Base-by-base conservation (phyloP, 2,797 vertebrate species). In the Rhinichthys osculus region DNA sequence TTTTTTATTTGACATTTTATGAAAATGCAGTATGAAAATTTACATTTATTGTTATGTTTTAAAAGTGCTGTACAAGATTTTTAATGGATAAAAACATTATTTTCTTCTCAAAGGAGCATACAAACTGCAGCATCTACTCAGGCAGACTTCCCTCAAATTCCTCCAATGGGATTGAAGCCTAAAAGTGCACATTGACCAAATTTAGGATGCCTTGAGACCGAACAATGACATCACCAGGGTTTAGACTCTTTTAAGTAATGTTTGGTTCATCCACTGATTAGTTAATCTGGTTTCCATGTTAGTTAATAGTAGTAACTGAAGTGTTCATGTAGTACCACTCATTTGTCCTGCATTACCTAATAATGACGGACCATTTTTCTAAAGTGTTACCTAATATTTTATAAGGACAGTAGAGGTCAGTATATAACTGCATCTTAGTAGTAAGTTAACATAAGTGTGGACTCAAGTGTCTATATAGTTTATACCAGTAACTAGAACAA, bases 361-460 rank as follows among this genome's bases (percentile, higher is more conserved):
- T 27, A 27, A 11, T 44, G 42, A 13, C 10, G 3, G 42, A 13
- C 11, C 42, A 44, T 44, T 44, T 4, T 50, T 50, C 16, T 50
- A 4, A 13, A 47, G 21, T 59, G 54, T 57, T n/a, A 4, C 54
- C 21, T n/a, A 44, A 72, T 72, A 11, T 2, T 44, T 44, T 13
- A 10, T 66, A 67, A 47, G 19, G 27, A 66, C 78, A 66, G 42
- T 35, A 67, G 42, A 62, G 78, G 78, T 67, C 62, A 35, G 40
- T 80, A 67, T 80, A 80, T 50, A 42, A 35, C 42, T 30, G 27
- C 62, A 7, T 33, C 27, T 30, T 6, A 21, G 57, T n/a, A 64
- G 38, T 8, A 35, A 52, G 42, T 27, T 30, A 59, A 57, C 17
- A 3, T 23, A 35, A 77, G 19, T 3, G 19, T 54, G 21, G 73